Evolutionary conservation across 2,113 vertebrate species (phyloP), one percentile per base, ranked within the genome.

Genomic region (Ammospiza nelsoni): DNA sequence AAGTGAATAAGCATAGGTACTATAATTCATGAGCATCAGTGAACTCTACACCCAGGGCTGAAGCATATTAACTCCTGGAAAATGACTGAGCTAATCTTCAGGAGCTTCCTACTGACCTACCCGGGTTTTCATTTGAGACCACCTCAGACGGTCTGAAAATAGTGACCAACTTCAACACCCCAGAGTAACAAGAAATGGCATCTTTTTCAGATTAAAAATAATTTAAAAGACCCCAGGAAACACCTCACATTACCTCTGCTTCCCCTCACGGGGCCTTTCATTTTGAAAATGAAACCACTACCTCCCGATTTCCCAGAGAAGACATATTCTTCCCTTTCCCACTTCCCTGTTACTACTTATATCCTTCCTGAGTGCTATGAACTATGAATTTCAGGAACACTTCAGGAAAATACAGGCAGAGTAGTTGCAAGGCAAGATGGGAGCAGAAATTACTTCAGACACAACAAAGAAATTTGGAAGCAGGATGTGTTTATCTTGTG

Each of bases 1-100:
- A 88, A 96, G 59, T 91, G 80, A 95, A 55, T 37, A 83, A 46
- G 80, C 84, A 90, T 1, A 88, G 87, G 37, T 55, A 94, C 22
- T 66, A 71, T 24, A 24, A 95, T 62, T 76, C 41, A 87, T 1
- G 6, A 51, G 29, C 58, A 87, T 41, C 66, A 89, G 51, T 66
- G 80, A 79, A 58, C 5, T 25, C 75, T 17, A 89, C 5, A 77
- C 37, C 57, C 73, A 77, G 33, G 1, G 66, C 51, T 37, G 41
- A 63, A 79, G 76, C 48, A 35, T 15, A 59, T 27, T 41, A 79
- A 49, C 31, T 49, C n/a, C 44, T 19, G 67, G 35, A 79, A 91
- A 93, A 72, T 10, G 43, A 17, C 68, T 68, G 41, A 15, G 31
- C 17, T 37, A 11, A 55, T 23, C 58, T 82, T 44, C 35, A 84